Base-by-base conservation (phyloP, 2,888 invertebrate genomes). In the Anaspis maculata region DNA sequence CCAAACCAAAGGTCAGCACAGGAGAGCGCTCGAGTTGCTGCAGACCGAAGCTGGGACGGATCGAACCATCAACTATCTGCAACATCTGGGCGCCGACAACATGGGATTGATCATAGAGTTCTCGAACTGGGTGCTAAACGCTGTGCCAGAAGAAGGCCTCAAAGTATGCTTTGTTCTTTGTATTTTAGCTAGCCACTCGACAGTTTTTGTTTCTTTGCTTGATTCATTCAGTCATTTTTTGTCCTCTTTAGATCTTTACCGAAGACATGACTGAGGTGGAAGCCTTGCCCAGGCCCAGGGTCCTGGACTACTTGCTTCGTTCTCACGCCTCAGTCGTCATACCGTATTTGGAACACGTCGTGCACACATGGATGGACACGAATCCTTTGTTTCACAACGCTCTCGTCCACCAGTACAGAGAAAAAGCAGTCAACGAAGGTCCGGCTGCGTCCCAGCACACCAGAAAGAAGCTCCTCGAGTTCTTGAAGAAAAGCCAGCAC, bases 301-400 rank as follows among this genome's bases (percentile, higher is more conserved):
- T 98, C 21, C 67, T 96, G 21, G 89, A 92, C 54, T 96, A 86
- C 61, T 67, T 98, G 10, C 69, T 88, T n/a, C 75, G 83, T 48
- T 83, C 78, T 43, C 87, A 88, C 56, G 82, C 84, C 42, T 62
- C 74, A 10, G 69, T 91, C 14, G 89, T 92, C 1, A 87, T 95
- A 52, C 86, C 89, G 0, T 98, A 97, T 61, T 67, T 97, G 70
- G 96, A 97, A 59, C 95, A 98, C 59, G 79, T 97, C 0, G 87
- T 98, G 15, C 76, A 83, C 42, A 76, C 77, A 2, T 96, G 96
- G 92, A 76, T 80, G 41, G 97, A 98, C 47, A 74, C 73, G 0
- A 86, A 83, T 56, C 73, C 87, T 0, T 59, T 84, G 27, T 88
- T 94, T 53, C 97, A 98, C 63, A 94, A 97, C 59, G 83, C 85